Percentiles rank a stretch among this genome's conserved stretches.
Conservation (phyloP, 2,888 invertebrate genomes). For the Cephus pygmeus region DNA sequence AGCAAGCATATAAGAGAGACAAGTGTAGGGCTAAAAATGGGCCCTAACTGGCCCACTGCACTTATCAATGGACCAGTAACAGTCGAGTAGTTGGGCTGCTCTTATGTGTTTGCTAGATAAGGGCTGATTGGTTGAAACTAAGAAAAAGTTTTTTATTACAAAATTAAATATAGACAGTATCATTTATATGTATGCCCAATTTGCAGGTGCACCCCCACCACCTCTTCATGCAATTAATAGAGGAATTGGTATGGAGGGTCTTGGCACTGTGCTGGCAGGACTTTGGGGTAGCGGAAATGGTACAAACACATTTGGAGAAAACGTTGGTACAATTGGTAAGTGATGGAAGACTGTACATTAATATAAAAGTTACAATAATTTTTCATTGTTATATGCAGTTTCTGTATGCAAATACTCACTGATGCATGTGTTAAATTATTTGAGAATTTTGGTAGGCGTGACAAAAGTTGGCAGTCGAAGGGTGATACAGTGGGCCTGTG, state of each 20-base stretch:
- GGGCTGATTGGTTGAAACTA: not conserved
- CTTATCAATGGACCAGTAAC: not conserved
- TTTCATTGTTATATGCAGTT: not conserved
- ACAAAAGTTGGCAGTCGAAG: conserved; percentile 81
- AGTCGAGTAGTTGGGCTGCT: not conserved
- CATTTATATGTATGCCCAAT: conserved; percentile 5
- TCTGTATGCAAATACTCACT: not conserved
- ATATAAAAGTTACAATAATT: not conserved
- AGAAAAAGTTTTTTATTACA: conserved; percentile 1
- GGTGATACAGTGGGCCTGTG: conserved; percentile 81
- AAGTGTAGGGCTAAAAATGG: not conserved
- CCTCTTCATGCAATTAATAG: conserved; percentile 89
- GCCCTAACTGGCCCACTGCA: not conserved
- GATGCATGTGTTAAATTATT: not conserved
- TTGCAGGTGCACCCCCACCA: conserved; percentile 80
- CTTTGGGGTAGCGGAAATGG: conserved; percentile 89
- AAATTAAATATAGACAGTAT: not conserved
- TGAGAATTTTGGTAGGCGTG: conserved; percentile 45
- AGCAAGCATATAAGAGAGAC: not conserved
- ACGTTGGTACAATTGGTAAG: conserved; percentile 86
- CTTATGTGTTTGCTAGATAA: not conserved
- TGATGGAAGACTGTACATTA: not conserved
- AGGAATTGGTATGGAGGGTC: conserved; percentile 85
- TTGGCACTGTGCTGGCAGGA: conserved; percentile 86
- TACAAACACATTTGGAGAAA: conserved; percentile 90